Percentiles rank a stretch among this genome's conserved stretches.
These are phyloP conservation scores for Aethes cnicana DNA, from an alignment of 2,888 invertebrate species.

Conservation along the genomic window DNA sequence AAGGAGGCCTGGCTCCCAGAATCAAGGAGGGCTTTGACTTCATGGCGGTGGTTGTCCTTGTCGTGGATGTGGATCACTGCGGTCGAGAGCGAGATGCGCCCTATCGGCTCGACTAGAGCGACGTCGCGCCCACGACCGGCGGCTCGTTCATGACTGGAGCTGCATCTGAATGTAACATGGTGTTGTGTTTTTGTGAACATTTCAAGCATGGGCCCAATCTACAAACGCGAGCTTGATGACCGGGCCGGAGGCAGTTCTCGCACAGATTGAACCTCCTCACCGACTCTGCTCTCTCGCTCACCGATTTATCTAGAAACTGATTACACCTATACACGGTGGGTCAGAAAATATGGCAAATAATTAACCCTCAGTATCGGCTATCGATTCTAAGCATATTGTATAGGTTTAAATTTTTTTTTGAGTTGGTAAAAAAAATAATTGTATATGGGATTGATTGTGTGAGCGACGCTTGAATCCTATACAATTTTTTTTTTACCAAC, in stretches of 20 bases:
- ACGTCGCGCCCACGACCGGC: constrained; percentile 7
- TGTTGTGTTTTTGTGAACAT: constrained; percentile 12
- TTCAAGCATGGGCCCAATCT: constrained; percentile 16
- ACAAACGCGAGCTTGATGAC: constrained; percentile 11
- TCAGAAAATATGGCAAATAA: no score
- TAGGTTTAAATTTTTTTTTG: no score
- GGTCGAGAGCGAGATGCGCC: constrained; percentile 6
- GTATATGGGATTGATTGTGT: no score
- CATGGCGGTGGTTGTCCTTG: constrained; percentile 12
- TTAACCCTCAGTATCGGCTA: no score
- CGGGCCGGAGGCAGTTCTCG: constrained; percentile 4
- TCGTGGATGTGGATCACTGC: constrained; percentile 10
- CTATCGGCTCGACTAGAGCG: constrained; percentile 10
- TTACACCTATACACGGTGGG: constrained; percentile 5
- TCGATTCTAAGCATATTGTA: no score
- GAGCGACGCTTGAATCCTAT: no score
- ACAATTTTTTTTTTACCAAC: no score
- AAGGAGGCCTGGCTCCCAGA: constrained; percentile 3
- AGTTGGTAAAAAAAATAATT: no score
- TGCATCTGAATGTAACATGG: constrained; percentile 4
- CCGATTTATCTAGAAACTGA: constrained; percentile 8
- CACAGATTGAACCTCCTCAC: constrained; percentile 2
- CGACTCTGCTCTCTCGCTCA: constrained; percentile 14
- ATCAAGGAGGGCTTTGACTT: constrained; percentile 7
- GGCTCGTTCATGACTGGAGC: background rate